These are phyloP conservation scores for Oreonectes daqikongensis DNA, from an alignment of 2,797 vertebrate species.

Conservation along the genomic window DNA sequence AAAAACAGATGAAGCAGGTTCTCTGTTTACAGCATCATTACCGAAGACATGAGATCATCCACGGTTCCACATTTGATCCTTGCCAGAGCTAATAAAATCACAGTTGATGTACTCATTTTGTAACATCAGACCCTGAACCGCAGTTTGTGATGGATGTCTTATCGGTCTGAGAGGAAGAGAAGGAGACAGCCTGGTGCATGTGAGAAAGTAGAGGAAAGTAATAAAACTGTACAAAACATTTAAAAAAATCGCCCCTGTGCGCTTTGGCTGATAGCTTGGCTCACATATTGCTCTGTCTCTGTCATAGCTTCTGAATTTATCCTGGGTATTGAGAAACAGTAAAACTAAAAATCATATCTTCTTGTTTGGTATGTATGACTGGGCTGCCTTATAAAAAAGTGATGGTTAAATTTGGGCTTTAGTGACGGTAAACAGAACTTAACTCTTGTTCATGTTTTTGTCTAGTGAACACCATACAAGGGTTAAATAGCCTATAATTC, in stretches of 20 bases:
- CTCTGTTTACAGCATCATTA: conserved; percentile 41
- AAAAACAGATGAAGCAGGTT: conserved; percentile 43
- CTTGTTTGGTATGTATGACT: conserved; percentile 11
- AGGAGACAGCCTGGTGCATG: conserved; percentile 11
- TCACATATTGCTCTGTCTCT: conserved; percentile 16
- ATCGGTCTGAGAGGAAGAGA: conserved; percentile 46
- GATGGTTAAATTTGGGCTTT: neutral
- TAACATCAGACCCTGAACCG: conserved; percentile 50
- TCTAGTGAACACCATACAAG: too few species aligned
- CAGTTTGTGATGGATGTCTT: conserved; percentile 45
- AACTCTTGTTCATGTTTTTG: too few species aligned
- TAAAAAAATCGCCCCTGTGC: conserved; percentile 2
- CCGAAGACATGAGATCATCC: conserved; percentile 51
- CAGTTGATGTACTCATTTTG: conserved; percentile 38
- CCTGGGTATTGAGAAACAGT: conserved; percentile 19
- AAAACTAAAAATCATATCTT: neutral
- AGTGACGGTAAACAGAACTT: neutral
- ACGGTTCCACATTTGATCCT: conserved; percentile 40
- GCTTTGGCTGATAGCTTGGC: conserved; percentile 23
- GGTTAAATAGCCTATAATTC: neutral
- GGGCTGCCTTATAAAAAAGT: neutral
- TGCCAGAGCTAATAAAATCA: conserved; percentile 52
- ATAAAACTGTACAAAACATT: conserved; percentile 40
- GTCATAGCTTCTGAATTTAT: conserved; percentile 23
- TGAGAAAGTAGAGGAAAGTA: conserved; percentile 37